These are phyloP conservation scores for Macrochelys suwanniensis DNA, from an alignment of 2,797 vertebrate genomes.

Conservation along the genomic window DNA sequence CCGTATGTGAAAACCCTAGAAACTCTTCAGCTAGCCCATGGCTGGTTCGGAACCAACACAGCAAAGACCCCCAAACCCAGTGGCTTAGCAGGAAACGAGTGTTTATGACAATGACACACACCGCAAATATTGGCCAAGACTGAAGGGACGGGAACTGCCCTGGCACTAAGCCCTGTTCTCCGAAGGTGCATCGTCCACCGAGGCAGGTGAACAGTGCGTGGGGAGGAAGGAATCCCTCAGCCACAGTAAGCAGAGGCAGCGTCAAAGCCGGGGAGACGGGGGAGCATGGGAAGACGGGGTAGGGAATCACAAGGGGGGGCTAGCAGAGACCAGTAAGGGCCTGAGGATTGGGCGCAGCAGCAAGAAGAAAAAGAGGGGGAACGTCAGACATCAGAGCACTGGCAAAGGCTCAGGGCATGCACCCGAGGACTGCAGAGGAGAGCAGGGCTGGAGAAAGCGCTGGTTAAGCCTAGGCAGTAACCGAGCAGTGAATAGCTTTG, in stretches of 20 bases:
- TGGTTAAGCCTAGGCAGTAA: background rate
- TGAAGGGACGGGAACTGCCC: background rate
- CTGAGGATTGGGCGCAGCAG: too few species aligned
- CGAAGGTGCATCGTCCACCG: background rate
- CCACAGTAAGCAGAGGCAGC: accelerated
- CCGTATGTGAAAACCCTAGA: background rate
- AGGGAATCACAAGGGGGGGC: background rate
- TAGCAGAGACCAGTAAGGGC: background rate
- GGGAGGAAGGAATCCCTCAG: background rate
- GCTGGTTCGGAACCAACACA: background rate
- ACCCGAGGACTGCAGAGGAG: too few species aligned
- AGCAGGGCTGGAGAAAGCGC: background rate
- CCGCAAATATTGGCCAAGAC: background rate
- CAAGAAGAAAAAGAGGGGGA: too few species aligned
- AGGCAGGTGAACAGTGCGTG: background rate
- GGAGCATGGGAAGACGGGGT: background rate
- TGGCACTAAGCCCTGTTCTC: background rate
- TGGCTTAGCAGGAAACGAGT: background rate
- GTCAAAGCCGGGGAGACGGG: background rate
- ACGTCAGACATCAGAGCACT: too few species aligned
- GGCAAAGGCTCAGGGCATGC: too few species aligned
- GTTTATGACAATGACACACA: background rate
- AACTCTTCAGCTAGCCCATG: too few species aligned
- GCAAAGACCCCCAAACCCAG: background rate
- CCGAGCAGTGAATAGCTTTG: background rate